A percentile compares a stretch with the other conserved stretches of the same genome.
These are phyloP conservation scores for Andrena trimmerana DNA, from an alignment of 2,888 invertebrate species.

Conservation along the genomic window DNA sequence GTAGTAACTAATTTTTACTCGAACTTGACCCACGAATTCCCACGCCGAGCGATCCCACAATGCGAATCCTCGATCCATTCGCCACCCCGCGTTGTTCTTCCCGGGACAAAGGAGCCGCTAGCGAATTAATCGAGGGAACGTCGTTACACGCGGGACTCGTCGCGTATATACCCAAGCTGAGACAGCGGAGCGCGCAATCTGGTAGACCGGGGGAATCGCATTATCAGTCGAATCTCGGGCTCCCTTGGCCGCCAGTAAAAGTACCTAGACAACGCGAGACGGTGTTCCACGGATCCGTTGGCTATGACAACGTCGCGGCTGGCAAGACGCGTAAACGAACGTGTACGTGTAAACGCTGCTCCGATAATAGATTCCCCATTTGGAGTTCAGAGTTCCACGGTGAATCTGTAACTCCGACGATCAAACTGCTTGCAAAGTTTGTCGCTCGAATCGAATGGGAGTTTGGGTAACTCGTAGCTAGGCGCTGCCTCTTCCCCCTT, in stretches of 20 bases:
- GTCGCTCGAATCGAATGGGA: slow-evolving; percentile 78
- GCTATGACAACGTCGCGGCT: slow-evolving; percentile 50
- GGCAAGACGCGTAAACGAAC: slow-evolving; percentile 73
- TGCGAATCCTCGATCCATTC: no score
- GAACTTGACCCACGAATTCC: not conserved
- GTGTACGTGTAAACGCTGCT: slow-evolving; percentile 73
- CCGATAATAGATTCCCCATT: slow-evolving; percentile 77
- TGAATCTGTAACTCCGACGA: slow-evolving; percentile 78
- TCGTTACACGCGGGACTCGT: not conserved
- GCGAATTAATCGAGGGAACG: not conserved
- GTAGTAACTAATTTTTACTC: slow-evolving; percentile 16
- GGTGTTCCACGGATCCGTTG: slow-evolving; percentile 18
- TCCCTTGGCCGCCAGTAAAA: slow-evolving; percentile 21
- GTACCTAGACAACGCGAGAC: slow-evolving; percentile 21
- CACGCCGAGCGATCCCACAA: no score
- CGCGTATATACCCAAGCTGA: no score
- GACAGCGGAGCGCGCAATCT: no score
- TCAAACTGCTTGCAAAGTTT: slow-evolving; percentile 79
- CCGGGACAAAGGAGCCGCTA: no score
- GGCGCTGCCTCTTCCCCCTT: slow-evolving; percentile 61
- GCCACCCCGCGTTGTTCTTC: no score
- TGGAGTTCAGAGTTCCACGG: slow-evolving; percentile 75
- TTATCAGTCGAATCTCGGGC: slow-evolving; percentile 36
- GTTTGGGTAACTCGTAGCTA: slow-evolving; percentile 78
- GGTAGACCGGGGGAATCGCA: slow-evolving; percentile 28